Conservation (phyloP, 1,140 invertebrate species). For the Atta colombica region DNA sequence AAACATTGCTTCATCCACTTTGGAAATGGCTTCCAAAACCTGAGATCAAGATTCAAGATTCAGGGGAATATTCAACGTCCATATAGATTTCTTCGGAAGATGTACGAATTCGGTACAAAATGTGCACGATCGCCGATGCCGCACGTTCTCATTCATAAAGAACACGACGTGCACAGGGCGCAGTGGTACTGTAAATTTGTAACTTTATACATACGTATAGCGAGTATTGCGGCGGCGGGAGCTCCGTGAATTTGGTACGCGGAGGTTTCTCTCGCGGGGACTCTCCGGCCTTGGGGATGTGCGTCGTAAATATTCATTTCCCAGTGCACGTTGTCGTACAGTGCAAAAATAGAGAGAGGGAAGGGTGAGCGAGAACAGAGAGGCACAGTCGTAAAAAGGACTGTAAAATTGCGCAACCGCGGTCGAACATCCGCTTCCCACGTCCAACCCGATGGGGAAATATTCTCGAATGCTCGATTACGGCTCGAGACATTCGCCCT, state of each 20-base stretch:
- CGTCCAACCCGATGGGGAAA: not conserved
- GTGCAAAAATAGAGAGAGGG: conserved; percentile 15
- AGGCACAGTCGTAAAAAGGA: conserved; percentile 52
- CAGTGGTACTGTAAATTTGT: conserved; percentile 68
- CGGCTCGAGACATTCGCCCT: not conserved
- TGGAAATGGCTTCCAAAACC: not conserved
- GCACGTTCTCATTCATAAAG: conserved; percentile 26
- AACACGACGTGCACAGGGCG: conserved; percentile 3
- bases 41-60: not conserved
- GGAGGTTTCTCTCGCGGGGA: conserved; percentile 17
- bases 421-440: not conserved
- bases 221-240: conserved; percentile 21
- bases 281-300: conserved; percentile 15
- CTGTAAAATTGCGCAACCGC: conserved; percentile 59
- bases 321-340: conserved; percentile 28
- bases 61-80: not conserved
- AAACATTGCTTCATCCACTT: conserved; percentile 34
- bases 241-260: conserved; percentile 63
- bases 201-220: conserved; percentile 60
- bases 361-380: not conserved
- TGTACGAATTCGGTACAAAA: conserved; percentile 25
- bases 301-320: conserved; percentile 71
- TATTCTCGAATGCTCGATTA: conserved; percentile 18
- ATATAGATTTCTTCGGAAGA: not conserved
- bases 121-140: not conserved